Evolutionary conservation across 1,140 invertebrate genomes (phyloP), one percentile per base, ranked within the genome.

Genomic region (Wiebesia pumilae): DNA sequence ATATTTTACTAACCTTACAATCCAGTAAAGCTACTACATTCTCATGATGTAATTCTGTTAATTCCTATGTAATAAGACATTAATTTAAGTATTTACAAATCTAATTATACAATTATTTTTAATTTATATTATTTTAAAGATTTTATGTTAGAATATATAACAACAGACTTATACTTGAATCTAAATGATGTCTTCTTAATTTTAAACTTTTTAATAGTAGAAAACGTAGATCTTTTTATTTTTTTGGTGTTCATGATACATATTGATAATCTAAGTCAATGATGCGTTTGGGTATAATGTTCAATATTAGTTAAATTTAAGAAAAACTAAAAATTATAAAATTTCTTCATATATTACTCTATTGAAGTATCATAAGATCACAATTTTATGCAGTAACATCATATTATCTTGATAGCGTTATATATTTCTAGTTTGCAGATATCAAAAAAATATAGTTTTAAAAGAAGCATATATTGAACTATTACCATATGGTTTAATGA

Each of bases 11-110:
- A 83, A 94, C 93, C 95, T 99, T 98, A 94, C 98, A 99, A 94
- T 99, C 98, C 90, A 99, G 95, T 84, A 99, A 95, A 21, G 97
- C 97, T 54, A 99, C 99, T 88, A 99, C 97, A 96, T 99, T 99
- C 91, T 99, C 98, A 95, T 99, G 98, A 93, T 99, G 97, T 77
- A 99, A 95, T 92, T 98, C 97, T 54, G 98, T 99, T 89, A 99
- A 93, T 94, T 99, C 98, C 96, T 98, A 90, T 80, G 38, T 33
- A 65, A 73, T 67, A 73, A 81, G 35, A 75, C 33, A 58, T 62
- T 65, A 33, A 83, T 71, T 71, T 83, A 62, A 58, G 6, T 51
- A 27, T 77, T 54, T n/a, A n/a, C n/a, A n/a, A 65, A 73, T 51
- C 54, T 35, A 82, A 1, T 73, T 33, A 43, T 33, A 54, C 1